Base-by-base conservation (phyloP, 1,140 invertebrate species). In the Venustaconcha ellipsiformis region DNA sequence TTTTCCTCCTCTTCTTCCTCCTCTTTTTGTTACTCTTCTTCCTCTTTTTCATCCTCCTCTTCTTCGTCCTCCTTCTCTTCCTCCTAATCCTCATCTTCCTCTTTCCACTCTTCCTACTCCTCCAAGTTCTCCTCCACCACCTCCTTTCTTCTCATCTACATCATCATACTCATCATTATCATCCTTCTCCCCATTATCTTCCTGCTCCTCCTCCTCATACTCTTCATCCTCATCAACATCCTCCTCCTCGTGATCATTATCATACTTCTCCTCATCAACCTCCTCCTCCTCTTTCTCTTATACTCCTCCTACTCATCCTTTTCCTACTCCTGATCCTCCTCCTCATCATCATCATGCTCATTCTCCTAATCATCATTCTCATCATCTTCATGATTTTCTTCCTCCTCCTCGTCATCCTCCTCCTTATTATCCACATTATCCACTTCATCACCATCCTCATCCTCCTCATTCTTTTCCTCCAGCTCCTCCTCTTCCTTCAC, bases 1-100 rank as follows among this genome's bases (percentile, higher is more conserved):
- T 59, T n/a, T n/a, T 59, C 58, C n/a, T n/a, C 58, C n/a, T n/a
- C 58, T 59, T n/a, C 58, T 59, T n/a, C 58, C 58, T 59, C 14
- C n/a, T 59, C 58, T 26, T 23, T 26, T 23, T 23, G 14, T 23
- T 26, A 14, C 64, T 26, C 26, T 23, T 26, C 64, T 23, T 26
- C 26, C 26, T 26, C 26, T 23, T 26, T 66, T 23, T 23, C 23
- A 14, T 23, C 23, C 64, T 23, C 23, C 64, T 14, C 23, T 23
- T 15, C 64, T 68, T 48, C 67, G 26, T 23, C 48, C 67, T 56
- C 13, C 26, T 68, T 48, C 23, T 23, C 48, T 56, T 14, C 67
- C 55, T 15, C 23, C 48, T 56, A 23, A 17, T 15, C 23, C 67
- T 48, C 12, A 37, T 48, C n/a, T n/a, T n/a, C n/a, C n/a, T n/a